phyloP scores from a whole-genome alignment of 2,797 vertebrate genomes.

The Simalia tracyae region DNA sequence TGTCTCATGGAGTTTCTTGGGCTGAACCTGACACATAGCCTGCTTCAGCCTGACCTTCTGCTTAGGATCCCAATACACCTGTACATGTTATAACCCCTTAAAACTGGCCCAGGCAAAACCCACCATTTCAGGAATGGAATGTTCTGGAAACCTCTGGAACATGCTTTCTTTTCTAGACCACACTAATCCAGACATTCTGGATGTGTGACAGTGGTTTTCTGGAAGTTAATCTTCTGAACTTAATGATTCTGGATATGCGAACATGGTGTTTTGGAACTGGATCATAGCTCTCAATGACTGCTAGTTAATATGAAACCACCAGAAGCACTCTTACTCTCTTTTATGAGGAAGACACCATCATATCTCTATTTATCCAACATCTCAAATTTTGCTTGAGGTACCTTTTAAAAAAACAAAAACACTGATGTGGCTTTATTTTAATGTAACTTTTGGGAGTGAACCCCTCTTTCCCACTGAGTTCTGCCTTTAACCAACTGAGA shows the following conservation, averaged over 20 bases:
- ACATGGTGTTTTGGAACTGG: neutral
- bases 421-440: neutral
- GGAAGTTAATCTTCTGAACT: neutral
- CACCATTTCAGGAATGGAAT: neutral
- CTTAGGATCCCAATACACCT: neutral
- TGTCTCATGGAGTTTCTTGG: no score
- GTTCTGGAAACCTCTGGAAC: neutral
- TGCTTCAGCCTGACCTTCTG: neutral
- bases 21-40: neutral
- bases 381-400: neutral
- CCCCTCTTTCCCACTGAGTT: neutral
- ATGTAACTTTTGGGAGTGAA: neutral
- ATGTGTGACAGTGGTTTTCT: neutral
- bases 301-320: neutral
- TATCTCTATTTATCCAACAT: neutral
- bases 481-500: neutral
- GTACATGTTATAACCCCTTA: neutral
- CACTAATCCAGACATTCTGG: neutral
- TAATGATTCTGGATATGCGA: neutral
- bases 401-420: neutral
- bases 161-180: neutral
- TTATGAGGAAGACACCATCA: neutral
- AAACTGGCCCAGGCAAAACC: neutral
- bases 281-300: neutral
- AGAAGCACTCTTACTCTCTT: neutral